These are phyloP conservation scores for Tachysurus fulvidraco DNA, from an alignment of 2,113 vertebrate genomes.

Conservation along the genomic window DNA sequence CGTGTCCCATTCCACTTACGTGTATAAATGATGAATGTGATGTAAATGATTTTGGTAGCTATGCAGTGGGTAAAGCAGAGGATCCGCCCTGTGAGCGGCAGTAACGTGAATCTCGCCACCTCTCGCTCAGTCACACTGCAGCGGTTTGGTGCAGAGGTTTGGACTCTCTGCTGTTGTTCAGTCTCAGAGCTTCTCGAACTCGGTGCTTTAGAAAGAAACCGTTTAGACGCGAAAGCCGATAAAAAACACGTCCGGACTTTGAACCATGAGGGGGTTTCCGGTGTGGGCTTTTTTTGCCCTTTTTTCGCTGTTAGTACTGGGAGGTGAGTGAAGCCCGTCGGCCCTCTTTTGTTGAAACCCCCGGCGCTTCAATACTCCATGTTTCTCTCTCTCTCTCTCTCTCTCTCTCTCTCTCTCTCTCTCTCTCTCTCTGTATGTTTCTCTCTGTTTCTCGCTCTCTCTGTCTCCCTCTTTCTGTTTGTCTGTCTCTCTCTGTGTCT, in stretches of 20 bases:
- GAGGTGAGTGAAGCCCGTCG: conserved; percentile 67
- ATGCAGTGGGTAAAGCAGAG: neutral
- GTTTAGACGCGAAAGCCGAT: neutral
- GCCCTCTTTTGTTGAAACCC: conserved; percentile 55
- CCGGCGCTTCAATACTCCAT: conserved; percentile 23
- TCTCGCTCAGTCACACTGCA: conserved; percentile 4
- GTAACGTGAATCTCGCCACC: neutral
- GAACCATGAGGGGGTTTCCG: conserved; percentile 50
- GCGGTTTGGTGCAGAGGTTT: conserved; percentile 9
- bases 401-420: neutral
- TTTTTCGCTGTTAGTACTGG: conserved; percentile 61
- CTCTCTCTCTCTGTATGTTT: too few species aligned
- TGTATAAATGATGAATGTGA: neutral
- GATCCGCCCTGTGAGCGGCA: conserved; percentile 18
- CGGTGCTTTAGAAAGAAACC: neutral
- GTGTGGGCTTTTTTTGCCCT: conserved; percentile 56
- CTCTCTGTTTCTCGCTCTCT: too few species aligned
- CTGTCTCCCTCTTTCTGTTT: too few species aligned
- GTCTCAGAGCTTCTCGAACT: neutral
- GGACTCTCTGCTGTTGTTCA: neutral
- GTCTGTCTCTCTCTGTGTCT: neutral
- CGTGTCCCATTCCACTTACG: neutral
- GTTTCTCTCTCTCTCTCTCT: neutral
- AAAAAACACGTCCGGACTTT: conserved; percentile 3
- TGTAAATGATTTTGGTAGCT: neutral